Evolutionary conservation across 2,888 invertebrate genomes (phyloP).

Genomic region (Disparrhopalites patrizii): DNA sequence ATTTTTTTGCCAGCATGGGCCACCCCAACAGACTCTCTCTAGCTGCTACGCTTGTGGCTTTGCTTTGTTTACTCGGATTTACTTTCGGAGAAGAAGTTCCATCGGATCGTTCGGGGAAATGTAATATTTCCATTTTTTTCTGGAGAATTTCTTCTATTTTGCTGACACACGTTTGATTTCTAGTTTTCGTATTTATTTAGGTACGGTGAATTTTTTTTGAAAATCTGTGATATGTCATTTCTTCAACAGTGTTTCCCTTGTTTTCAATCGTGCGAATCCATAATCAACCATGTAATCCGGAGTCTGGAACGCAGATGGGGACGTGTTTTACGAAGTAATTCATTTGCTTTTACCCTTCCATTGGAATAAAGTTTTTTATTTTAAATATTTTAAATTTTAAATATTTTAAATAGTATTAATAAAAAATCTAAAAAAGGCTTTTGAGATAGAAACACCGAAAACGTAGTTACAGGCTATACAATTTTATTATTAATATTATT

Average conservation of each 20-base stretch:
- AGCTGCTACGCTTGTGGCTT: not conserved
- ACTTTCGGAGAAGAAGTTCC: not conserved
- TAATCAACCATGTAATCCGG: constrained; percentile 41
- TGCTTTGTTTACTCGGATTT: not conserved
- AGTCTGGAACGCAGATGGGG: constrained; percentile 28
- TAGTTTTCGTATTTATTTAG: not conserved
- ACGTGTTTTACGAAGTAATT: constrained; percentile 45
- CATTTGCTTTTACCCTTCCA: too few species aligned
- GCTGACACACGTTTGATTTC: not conserved
- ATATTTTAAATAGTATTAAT: not conserved
- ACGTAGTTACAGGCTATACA: not conserved
- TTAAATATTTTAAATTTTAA: constrained; percentile 4
- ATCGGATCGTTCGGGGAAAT: constrained; percentile 5
- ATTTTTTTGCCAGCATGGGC: not conserved
- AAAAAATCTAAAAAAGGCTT: not conserved
- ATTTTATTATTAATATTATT: not conserved
- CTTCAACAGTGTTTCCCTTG: constrained; percentile 40
- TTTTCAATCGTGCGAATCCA: constrained; percentile 43
- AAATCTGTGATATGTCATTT: not conserved
- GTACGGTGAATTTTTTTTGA: not conserved
- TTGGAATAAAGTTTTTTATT: not conserved
- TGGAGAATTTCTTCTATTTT: too few species aligned
- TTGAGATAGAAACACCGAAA: not conserved
- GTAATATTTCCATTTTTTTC: not conserved
- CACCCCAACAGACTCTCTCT: not conserved